phyloP scores from a whole-genome alignment of 1,140 invertebrate species.

The Aleiodes sp. region DNA sequence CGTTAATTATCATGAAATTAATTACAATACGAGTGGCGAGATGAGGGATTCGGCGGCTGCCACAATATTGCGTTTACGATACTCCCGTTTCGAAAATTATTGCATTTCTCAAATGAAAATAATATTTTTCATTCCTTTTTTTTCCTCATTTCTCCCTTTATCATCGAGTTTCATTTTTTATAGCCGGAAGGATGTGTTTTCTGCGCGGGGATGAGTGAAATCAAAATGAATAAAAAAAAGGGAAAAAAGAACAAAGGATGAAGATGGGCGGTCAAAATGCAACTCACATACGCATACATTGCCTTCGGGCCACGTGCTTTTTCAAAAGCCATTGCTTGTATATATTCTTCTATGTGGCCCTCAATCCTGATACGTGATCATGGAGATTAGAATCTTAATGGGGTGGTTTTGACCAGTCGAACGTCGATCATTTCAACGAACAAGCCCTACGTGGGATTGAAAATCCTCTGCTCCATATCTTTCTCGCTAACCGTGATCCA shows the following conservation, averaged over 20 bases:
- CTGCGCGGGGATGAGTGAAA: neutral
- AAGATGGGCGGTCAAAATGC: neutral
- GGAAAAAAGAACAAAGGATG: neutral
- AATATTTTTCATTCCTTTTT: neutral
- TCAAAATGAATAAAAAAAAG: neutral
- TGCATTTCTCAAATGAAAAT: no score
- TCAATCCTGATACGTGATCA: conserved; percentile 24
- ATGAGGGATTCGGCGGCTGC: conserved; percentile 24
- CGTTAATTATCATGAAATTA: conserved; percentile 37
- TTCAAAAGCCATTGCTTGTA: conserved; percentile 21
- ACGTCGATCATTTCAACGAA: conserved; percentile 31
- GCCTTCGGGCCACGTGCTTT: conserved; percentile 22
- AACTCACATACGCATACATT: neutral
- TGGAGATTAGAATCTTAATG: conserved; percentile 35
- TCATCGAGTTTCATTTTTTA: neutral
- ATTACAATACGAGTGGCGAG: conserved; percentile 32
- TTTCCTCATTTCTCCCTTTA: neutral
- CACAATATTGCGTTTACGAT: neutral
- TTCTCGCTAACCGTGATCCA: neutral
- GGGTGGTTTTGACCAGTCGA: conserved; percentile 35
- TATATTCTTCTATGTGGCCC: conserved; percentile 17
- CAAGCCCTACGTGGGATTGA: neutral
- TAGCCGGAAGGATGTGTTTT: conserved; percentile 15
- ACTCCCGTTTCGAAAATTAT: conserved; percentile 28
- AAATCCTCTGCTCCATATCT: neutral